A percentile compares a stretch with the other conserved stretches of the same genome.
These are phyloP conservation scores for Sternarchorhynchus goeldii DNA, from an alignment of 2,797 vertebrate genomes.

Conservation along the genomic window DNA sequence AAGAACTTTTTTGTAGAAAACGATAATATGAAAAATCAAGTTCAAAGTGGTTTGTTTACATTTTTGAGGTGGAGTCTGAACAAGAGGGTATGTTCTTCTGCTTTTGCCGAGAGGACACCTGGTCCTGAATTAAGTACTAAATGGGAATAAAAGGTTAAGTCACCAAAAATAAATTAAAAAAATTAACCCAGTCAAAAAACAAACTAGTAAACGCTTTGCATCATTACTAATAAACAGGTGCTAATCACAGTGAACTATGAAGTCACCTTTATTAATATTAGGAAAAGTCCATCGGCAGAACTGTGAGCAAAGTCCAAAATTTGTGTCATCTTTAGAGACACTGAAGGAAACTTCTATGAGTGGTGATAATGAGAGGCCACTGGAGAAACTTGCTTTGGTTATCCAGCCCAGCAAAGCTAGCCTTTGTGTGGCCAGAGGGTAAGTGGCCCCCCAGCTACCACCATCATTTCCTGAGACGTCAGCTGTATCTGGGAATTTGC, in stretches of 20 bases:
- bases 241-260: too few relatives aligned
- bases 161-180: conserved; percentile 27
- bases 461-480: conserved; percentile 31
- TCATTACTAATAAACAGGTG: conserved; percentile 3
- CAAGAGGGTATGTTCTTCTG: not conserved
- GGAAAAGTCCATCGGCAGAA: not conserved
- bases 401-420: not conserved
- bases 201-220: not conserved
- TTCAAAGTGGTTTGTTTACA: conserved; percentile 16
- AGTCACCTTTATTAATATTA: too few relatives aligned
- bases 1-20: conserved; percentile 9
- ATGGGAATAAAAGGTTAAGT: conserved; percentile 39
- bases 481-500: conserved; percentile 51
- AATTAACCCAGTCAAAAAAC: not conserved
- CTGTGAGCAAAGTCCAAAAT: not conserved
- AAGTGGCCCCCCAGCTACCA: conserved; percentile 8
- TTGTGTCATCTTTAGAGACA: not conserved
- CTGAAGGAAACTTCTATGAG: not conserved
- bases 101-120: conserved; percentile 13
- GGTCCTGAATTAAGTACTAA: conserved; percentile 8
- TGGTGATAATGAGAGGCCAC: not conserved
- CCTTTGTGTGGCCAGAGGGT: not conserved
- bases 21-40: conserved; percentile 8
- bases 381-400: not conserved
- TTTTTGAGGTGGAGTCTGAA: conserved; percentile 7